Evolutionary conservation across 2,113 vertebrate genomes (phyloP).

Genomic region (Lophura nycthemera): DNA sequence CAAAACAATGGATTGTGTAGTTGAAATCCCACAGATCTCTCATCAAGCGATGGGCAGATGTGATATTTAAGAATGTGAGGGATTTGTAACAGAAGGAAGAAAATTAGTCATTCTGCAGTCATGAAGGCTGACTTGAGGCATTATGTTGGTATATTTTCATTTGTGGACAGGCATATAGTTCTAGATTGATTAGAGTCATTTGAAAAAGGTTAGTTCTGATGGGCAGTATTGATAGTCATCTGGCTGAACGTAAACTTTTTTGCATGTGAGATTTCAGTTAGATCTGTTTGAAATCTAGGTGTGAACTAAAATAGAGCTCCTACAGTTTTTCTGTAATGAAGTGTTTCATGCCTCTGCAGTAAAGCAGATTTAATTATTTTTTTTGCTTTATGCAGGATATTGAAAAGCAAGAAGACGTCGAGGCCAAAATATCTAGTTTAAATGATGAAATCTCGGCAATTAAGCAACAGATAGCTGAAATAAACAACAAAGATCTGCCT

Average conservation of each 20-base stretch:
- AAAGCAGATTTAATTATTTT: not conserved
- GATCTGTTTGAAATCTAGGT: not conserved
- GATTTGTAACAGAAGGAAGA: not conserved
- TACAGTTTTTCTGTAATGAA: not conserved
- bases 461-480: slow-evolving; percentile 80
- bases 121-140: not conserved
- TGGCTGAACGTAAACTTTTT: not conserved
- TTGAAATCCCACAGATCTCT: not conserved
- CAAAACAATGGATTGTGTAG: not conserved
- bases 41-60: not conserved
- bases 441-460: slow-evolving; percentile 79
- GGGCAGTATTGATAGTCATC: not conserved
- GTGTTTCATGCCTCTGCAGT: not conserved
- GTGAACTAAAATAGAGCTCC: not conserved
- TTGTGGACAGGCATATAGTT: not conserved
- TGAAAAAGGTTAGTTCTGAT: not conserved
- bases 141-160: not conserved
- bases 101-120: not conserved
- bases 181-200: not conserved
- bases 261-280: not conserved
- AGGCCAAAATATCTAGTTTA: slow-evolving; percentile 76
- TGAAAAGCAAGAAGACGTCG: slow-evolving; percentile 68
- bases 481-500: slow-evolving; percentile 81
- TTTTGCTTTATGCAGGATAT: slow-evolving; percentile 70
- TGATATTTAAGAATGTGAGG: not conserved